Base-by-base conservation (phyloP, 2,113 vertebrate genomes). In the Petrocephalus zakoni region DNA sequence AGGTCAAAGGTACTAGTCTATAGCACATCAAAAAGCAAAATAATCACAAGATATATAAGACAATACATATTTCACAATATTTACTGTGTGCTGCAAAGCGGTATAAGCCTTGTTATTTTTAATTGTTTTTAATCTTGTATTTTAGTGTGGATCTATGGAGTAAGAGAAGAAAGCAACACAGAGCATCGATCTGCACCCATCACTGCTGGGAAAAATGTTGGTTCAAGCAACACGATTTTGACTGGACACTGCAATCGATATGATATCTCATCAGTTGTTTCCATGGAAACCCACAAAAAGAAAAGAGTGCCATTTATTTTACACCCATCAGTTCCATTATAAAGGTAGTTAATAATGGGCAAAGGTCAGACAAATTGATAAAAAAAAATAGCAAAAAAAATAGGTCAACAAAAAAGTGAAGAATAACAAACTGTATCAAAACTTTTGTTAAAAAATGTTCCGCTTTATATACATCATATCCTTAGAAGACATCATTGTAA, bases 171-270 rank as follows among this genome's bases (percentile, higher is more conserved):
- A 94, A 94, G 95, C 95, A 95, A 95, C 95, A 95, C 95, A 93
- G 94, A 91, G 91, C 96, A 96, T 96, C 95, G 95, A 96, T 96
- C 96, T 93, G 95, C 93, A 93, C 94, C 95, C 95, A 95, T 96
- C 95, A 96, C 93, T 91, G 94, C 94, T 92, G 94, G 95, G 95
- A 95, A 96, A 96, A 96, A 93, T 87, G 89, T 93, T 90, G 90
- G 95, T 93, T 95, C 94, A 92, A 94, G 89, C 93, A 91, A 91
- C 91, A 92, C 91, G 93, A 91, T 92, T 91, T 93, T 90, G 92
- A 95, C 95, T 95, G 96, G 96, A 96, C 95, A 94, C 93, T 15
- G 92, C 95, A 94, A 96, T 96, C 96, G 94, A 96, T 96, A 96
- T 94, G 94, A 94, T 95, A 95, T 95, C 96, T 95, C 95, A 96